Conservation (phyloP, 2,888 invertebrate species). For the Cataglyphis cursor region DNA sequence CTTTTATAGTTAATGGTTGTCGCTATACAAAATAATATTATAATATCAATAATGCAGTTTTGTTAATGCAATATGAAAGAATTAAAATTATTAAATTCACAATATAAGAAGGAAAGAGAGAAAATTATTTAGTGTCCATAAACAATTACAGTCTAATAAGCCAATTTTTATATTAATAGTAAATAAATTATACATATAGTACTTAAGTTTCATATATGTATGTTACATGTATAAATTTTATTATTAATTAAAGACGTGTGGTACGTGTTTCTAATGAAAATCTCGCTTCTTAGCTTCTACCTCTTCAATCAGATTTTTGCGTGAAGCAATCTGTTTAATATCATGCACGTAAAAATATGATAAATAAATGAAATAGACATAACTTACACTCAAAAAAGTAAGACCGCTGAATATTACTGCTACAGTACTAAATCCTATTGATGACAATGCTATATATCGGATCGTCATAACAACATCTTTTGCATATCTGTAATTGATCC, state of each 20-base stretch:
- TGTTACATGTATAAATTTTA: too few relatives aligned
- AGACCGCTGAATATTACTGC: conserved; percentile 46
- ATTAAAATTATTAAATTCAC: neutral
- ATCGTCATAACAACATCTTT: conserved; percentile 15
- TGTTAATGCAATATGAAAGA: neutral
- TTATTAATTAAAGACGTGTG: too few relatives aligned
- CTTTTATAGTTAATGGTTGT: conserved; percentile 68
- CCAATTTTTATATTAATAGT: neutral
- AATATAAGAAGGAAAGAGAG: neutral
- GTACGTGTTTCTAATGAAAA: too few relatives aligned
- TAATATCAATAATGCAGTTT: neutral
- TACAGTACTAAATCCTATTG: conserved; percentile 3
- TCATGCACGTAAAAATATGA: neutral
- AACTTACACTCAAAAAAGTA: conserved; percentile 53
- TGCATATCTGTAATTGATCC: conserved; percentile 48
- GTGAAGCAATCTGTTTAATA: neutral
- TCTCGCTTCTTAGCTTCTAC: too few relatives aligned
- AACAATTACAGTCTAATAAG: neutral
- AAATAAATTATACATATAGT: neutral
- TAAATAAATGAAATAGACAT: neutral
- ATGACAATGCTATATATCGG: conserved; percentile 18
- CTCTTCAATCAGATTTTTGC: too few relatives aligned
- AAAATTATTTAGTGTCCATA: neutral
- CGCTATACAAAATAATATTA: conserved; percentile 55
- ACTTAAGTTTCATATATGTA: too few relatives aligned